phyloP scores from a whole-genome alignment of 2,888 invertebrate species.

The Ochlodes sylvanus region DNA sequence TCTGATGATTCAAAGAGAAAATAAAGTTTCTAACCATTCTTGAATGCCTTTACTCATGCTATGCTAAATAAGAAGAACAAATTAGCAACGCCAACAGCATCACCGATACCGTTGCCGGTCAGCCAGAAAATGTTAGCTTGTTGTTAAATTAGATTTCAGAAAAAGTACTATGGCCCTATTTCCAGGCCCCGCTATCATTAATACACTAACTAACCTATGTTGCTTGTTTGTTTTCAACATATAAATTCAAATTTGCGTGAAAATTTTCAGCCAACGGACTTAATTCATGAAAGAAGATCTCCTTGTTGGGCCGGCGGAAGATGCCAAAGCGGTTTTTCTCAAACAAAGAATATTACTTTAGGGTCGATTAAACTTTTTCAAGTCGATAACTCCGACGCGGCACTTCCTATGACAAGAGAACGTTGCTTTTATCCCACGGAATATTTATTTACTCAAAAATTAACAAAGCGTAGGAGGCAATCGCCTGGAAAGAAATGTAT shows the following conservation, averaged over 20 bases:
- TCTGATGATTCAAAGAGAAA: no score
- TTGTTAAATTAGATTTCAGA: no score
- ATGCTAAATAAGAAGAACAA: no score
- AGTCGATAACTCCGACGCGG: constrained; percentile 53
- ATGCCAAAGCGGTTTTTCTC: constrained; percentile 51
- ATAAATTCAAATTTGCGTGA: not conserved
- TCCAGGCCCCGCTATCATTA: no score
- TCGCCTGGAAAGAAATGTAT: constrained; percentile 10
- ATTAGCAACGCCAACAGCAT: no score
- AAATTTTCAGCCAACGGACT: not conserved
- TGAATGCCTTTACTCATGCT: no score
- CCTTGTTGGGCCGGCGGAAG: constrained; percentile 44
- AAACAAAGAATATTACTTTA: constrained; percentile 69
- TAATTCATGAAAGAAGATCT: constrained; percentile 45
- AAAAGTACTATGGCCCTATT: no score
- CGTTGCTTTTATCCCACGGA: constrained; percentile 38
- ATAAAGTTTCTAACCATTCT: no score
- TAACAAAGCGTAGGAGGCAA: constrained; percentile 31
- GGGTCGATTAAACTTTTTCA: constrained; percentile 68
- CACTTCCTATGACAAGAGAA: constrained; percentile 46
- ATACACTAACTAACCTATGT: no score
- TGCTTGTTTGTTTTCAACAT: not conserved
- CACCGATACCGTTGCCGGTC: no score
- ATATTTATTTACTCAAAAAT: constrained; percentile 43
- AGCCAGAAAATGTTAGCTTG: no score